Base-by-base conservation (phyloP, 2,888 invertebrate genomes). In the Archips crataeganus region DNA sequence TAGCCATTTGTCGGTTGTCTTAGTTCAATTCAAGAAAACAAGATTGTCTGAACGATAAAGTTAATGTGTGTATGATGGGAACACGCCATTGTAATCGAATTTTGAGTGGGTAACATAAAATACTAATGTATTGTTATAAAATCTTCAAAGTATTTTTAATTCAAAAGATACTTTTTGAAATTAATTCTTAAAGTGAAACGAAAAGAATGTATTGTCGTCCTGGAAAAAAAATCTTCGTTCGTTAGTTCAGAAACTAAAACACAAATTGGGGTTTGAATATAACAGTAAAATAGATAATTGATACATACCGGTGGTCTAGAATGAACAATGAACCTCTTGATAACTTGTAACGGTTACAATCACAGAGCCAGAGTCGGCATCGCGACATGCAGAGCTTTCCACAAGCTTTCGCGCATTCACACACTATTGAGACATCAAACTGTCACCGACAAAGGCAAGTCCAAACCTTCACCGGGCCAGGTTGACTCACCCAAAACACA, bases 271-370 rank as follows among this genome's bases (percentile, higher is more conserved):
- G 15, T 59, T 68, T 23, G 5, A 4, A 11, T 49, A 59, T 11
- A 59, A 8, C n/a, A 59, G 49, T 13, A 34, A 63, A 64, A 65
- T 64, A 71, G 65, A 63, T 32, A 75, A 68, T 51, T 69, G 36
- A 63, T 73, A 73, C 75, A 68, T 72, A 75, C 75, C 75, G 5
- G 70, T 67, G 45, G 51, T 60, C 65, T 70, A 64, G 68, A 71
- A 62, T 70, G 51, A 64, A 75, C 71, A 71, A 72, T 73, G 73
- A 70, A 69, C 65, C 57, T 64, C 86, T 86, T 83, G 88, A 87
- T 85, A 84, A 83, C 83, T 74, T 65, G 80, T 87, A 90, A 90
- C 91, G 84, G 92, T 91, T 85, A 89, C 81, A 82, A 84, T 78
- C 87, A 88, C 87, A 89, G 87, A 81, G 85, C 75, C 76, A 76